Base-by-base conservation (phyloP, 1,140 invertebrate genomes). In the Coenobita brevimanus region DNA sequence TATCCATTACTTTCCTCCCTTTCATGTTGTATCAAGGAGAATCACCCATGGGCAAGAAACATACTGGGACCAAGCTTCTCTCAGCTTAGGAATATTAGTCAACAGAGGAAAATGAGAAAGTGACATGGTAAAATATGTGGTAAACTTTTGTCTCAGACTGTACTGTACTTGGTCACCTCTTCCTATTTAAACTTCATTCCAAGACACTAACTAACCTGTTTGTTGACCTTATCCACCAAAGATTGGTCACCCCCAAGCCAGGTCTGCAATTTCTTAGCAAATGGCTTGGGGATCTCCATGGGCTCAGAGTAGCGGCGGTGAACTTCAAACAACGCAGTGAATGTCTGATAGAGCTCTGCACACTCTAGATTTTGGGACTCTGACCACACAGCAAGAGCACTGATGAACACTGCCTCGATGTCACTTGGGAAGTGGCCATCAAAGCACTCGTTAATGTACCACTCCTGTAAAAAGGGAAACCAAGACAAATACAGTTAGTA, bases 391-490 rank as follows among this genome's bases (percentile, higher is more conserved):
- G 83, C 46, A 27, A 86, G 21, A 24, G 79, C 36, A 27, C 38
- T 78, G 10, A 57, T 62, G 67, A 86, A 86, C 6, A 86, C 57
- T 27, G 43, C 75, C 30, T 79, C 83, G n/a, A 86, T n/a, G 24
- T 86, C 83, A 46, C 79, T 75, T 6, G 83, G 79, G 30, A 64
- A 67, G 1, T 62, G 24, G 30, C 83, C 60, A 54, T 57, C 57
- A 54, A 86, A 86, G 41, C 83, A 86, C 8, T 86, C 60, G 6
- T 24, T n/a, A 38, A 67, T 79, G 54, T 79, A 86, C 83, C 83
- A 86, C 6, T 86, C 75, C 83, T 86, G 75, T 10, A 78, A 78
- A n/a, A n/a, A n/a, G n/a, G n/a, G n/a, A n/a, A n/a, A n/a, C n/a
- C n/a, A n/a, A n/a, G n/a, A n/a, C n/a, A n/a, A n/a, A n/a, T n/a